phyloP scores from a whole-genome alignment of 2,888 invertebrate species.

The Agelastica alni region DNA sequence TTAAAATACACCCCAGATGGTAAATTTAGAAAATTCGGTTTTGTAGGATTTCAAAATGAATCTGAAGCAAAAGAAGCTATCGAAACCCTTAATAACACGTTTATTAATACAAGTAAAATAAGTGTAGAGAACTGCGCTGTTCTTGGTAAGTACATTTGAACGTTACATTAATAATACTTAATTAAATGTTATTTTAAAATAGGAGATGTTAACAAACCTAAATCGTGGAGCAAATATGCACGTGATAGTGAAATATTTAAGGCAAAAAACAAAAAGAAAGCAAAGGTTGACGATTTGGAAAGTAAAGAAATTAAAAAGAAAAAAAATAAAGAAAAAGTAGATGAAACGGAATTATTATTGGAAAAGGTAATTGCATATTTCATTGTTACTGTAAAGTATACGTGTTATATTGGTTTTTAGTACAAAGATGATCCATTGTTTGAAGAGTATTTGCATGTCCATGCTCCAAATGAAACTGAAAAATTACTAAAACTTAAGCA shows the following conservation, averaged over 20 bases:
- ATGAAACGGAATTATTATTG: constrained; percentile 60
- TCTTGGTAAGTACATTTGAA: constrained; percentile 58
- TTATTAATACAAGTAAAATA: constrained; percentile 81
- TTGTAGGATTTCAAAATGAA: constrained; percentile 85
- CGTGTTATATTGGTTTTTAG: constrained; percentile 52
- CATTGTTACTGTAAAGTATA: neutral
- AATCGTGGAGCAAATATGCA: constrained; percentile 93
- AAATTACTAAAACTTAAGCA: constrained; percentile 39
- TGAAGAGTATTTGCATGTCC: constrained; percentile 86
- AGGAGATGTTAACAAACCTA: constrained; percentile 74
- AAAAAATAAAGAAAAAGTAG: constrained; percentile 59
- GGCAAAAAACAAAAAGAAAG: constrained; percentile 53
- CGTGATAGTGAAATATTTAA: constrained; percentile 72
- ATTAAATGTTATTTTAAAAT: constrained; percentile 17
- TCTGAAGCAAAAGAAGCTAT: constrained; percentile 79
- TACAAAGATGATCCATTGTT: constrained; percentile 89
- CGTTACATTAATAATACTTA: neutral
- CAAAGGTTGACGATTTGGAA: constrained; percentile 38
- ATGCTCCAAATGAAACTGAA: constrained; percentile 61
- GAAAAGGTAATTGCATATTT: constrained; percentile 60
- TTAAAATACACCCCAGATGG: constrained; percentile 92
- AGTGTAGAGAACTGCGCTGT: constrained; percentile 74
- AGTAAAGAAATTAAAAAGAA: constrained; percentile 46
- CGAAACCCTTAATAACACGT: constrained; percentile 81
- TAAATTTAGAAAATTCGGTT: constrained; percentile 90